Conservation (phyloP, 2,888 invertebrate genomes). For the Microplitis deprimator region DNA sequence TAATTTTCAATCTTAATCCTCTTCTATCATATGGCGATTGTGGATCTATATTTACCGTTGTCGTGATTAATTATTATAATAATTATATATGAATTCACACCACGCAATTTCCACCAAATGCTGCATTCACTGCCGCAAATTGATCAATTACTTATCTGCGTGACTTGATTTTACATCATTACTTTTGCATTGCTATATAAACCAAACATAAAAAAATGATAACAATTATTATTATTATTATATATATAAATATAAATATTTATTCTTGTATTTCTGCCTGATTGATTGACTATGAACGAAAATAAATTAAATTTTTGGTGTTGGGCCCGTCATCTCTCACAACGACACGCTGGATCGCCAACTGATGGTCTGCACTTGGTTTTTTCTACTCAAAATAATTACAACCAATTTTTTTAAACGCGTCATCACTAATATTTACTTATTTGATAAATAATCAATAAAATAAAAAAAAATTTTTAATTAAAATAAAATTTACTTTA, state of each 20-base stretch:
- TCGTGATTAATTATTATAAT: slow-evolving; percentile 33
- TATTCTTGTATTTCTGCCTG: slow-evolving; percentile 41
- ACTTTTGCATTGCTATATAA: slow-evolving; percentile 33
- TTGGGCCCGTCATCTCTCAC: slow-evolving; percentile 51
- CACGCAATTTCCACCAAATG: slow-evolving; percentile 38
- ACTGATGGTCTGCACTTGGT: slow-evolving; percentile 56
- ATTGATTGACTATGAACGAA: slow-evolving; percentile 40
- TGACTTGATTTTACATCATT: slow-evolving; percentile 36
- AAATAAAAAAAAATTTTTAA: slow-evolving; percentile 7
- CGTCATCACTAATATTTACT: background rate
- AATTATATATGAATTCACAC: slow-evolving; percentile 31
- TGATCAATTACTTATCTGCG: slow-evolving; percentile 38
- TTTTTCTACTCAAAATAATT: slow-evolving; percentile 50
- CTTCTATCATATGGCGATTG: slow-evolving; percentile 59
- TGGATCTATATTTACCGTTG: slow-evolving; percentile 47
- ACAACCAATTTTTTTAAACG: slow-evolving; percentile 32
- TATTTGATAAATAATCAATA: slow-evolving; percentile 16
- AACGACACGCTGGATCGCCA: slow-evolving; percentile 56
- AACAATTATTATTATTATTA: slow-evolving; percentile 4
- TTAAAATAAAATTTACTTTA: slow-evolving; percentile 31
- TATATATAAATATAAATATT: slow-evolving; percentile 23
- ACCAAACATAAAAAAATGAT: slow-evolving; percentile 16
- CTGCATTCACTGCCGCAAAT: slow-evolving; percentile 41
- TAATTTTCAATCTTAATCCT: slow-evolving; percentile 29
- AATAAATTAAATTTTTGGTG: slow-evolving; percentile 45